Conservation (phyloP, 2,113 vertebrate genomes). For the Holacanthus passer region DNA sequence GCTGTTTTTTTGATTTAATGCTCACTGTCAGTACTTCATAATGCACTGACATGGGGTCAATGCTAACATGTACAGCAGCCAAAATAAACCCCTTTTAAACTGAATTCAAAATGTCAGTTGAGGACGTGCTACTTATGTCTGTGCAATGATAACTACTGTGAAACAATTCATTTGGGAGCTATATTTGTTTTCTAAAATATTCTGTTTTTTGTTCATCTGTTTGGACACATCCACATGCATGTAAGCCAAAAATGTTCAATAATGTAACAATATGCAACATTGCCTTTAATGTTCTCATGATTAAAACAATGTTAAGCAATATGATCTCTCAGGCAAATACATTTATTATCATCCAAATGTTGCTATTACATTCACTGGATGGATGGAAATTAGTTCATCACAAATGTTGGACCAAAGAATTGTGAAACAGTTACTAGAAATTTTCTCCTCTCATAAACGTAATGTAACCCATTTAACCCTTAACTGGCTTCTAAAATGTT, state of each 20-base stretch:
- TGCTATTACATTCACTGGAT: background rate
- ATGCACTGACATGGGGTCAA: constrained; percentile 5
- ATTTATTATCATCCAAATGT: background rate
- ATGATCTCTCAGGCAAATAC: background rate
- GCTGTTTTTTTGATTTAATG: background rate
- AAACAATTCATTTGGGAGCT: background rate
- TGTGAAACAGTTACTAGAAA: no score
- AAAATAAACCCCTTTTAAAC: background rate
- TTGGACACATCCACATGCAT: background rate
- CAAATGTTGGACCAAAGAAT: background rate
- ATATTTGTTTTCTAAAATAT: background rate
- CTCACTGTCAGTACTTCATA: background rate
- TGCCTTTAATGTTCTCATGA: background rate
- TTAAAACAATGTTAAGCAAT: background rate
- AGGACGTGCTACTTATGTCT: background rate
- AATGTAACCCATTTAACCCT: background rate
- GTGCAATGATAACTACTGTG: background rate
- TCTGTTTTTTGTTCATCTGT: background rate
- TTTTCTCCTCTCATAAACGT: background rate
- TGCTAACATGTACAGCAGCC: background rate
- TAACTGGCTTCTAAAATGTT: background rate
- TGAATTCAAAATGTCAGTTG: background rate
- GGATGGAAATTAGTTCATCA: background rate
- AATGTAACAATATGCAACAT: background rate
- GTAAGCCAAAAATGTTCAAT: background rate